Evolutionary conservation across 2,113 vertebrate species (phyloP).

Genomic region (Mirza zaza): DNA sequence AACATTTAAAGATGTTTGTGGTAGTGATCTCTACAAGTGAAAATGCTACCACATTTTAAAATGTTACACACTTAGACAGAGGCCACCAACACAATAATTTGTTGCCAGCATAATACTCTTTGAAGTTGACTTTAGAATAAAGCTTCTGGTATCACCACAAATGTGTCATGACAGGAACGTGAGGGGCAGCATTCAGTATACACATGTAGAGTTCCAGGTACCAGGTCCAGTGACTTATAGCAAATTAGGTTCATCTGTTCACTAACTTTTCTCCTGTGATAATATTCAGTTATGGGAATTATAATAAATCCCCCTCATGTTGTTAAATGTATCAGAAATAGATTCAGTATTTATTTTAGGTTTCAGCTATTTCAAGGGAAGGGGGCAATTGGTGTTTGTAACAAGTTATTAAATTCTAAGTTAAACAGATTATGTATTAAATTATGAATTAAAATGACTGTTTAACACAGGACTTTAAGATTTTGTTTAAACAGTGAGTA

Average conservation of each 20-base stretch:
- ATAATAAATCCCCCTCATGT: background rate
- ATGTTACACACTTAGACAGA: background rate
- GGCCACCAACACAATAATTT: background rate
- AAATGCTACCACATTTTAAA: constrained; percentile 14
- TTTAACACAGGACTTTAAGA: background rate
- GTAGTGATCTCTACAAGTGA: background rate
- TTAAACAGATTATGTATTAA: constrained; percentile 19
- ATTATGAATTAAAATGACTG: constrained; percentile 39
- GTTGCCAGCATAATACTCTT: background rate
- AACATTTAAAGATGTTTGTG: background rate
- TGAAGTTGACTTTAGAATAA: background rate
- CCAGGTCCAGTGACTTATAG: background rate
- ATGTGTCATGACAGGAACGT: background rate
- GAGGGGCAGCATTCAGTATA: accelerated
- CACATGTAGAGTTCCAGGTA: background rate
- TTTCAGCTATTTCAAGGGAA: constrained; percentile 15
- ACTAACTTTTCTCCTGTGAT: background rate
- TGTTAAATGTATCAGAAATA: background rate
- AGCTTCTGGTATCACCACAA: background rate
- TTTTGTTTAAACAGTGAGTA: background rate
- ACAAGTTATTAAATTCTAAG: constrained; percentile 47
- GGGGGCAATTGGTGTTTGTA: background rate
- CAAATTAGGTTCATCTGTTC: background rate
- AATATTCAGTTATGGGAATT: background rate
- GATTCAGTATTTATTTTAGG: background rate